Conservation (phyloP, 2,797 vertebrate species). For the Gephyroberyx darwinii region DNA sequence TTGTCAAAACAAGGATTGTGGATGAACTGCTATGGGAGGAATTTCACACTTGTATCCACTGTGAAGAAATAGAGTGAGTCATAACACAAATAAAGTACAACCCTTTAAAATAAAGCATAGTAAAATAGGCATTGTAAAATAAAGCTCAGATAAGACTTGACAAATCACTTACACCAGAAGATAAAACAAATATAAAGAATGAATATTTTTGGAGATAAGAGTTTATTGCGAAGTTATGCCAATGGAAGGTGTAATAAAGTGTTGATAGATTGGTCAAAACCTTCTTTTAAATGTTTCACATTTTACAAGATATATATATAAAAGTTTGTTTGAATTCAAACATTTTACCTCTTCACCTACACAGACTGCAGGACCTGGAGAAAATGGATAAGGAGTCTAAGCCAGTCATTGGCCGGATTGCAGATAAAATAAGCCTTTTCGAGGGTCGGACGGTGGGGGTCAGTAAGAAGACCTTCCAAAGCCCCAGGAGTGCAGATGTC, state of each 20-base stretch:
- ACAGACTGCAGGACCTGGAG: conserved; percentile 62
- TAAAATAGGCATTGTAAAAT: conserved; percentile 2
- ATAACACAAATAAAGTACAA: conserved; percentile 52
- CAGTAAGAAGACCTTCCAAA: conserved; percentile 68
- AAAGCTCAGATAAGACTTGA: not conserved
- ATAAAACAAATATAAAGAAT: not conserved
- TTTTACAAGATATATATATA: not conserved
- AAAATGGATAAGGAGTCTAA: conserved; percentile 55
- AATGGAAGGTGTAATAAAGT: no score
- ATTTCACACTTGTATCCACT: conserved; percentile 24
- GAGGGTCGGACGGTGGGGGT: conserved; percentile 76
- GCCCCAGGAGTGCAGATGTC: conserved; percentile 75
- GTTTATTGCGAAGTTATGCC: no score
- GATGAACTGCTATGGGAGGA: conserved; percentile 27
- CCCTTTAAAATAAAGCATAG: not conserved
- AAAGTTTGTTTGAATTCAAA: conserved; percentile 9
- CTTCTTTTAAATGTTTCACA: not conserved
- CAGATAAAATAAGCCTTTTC: conserved; percentile 92
- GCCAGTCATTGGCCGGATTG: conserved; percentile 76
- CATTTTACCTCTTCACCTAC: conserved; percentile 21
- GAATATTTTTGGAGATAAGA: not conserved
- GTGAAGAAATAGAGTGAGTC: conserved; percentile 49
- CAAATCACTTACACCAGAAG: not conserved
- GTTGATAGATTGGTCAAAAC: not conserved
- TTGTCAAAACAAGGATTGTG: conserved; percentile 32